Percentiles rank a stretch among this genome's conserved stretches.
Evolutionary conservation across 2,113 vertebrate species (phyloP).

Genomic region (Ranitomeya imitator): DNA sequence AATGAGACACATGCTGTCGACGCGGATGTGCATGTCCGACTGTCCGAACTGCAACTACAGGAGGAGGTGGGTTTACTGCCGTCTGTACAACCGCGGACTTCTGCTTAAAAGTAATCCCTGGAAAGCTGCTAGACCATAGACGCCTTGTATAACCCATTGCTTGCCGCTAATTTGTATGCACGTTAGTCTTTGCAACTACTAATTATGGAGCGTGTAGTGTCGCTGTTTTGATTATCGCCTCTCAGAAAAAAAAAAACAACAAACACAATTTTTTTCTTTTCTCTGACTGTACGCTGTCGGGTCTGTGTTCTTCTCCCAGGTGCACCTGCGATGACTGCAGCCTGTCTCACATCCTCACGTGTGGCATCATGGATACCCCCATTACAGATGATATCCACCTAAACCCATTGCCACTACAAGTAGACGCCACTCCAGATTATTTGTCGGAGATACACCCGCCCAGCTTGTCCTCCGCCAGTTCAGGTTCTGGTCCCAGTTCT

Average conservation of each 20-base stretch:
- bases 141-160: neutral
- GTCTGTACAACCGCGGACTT: neutral
- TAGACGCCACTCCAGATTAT: slow-evolving; percentile 84
- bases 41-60: slow-evolving; percentile 98
- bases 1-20: slow-evolving; percentile 92
- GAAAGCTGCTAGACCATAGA: neutral
- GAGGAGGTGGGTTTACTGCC: slow-evolving; percentile 78
- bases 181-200: neutral
- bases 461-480: slow-evolving; percentile 94
- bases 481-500: slow-evolving; percentile 87
- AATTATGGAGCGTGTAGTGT: slow-evolving; percentile 26
- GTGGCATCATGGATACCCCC: slow-evolving; percentile 96
- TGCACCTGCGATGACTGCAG: slow-evolving; percentile 99
- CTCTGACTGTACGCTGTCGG: neutral
- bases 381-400: slow-evolving; percentile 87
- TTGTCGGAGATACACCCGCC: slow-evolving; percentile 88
- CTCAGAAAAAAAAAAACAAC: neutral
- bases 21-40: slow-evolving; percentile 90
- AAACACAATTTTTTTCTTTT: neutral
- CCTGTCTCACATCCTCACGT: slow-evolving; percentile 96
- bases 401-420: slow-evolving; percentile 86
- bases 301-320: slow-evolving; percentile 68
- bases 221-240: neutral
- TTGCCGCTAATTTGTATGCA: slow-evolving; percentile 16
- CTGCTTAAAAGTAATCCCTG: neutral